Base-by-base conservation (phyloP, 2,113 vertebrate species). In the Cettia cetti region DNA sequence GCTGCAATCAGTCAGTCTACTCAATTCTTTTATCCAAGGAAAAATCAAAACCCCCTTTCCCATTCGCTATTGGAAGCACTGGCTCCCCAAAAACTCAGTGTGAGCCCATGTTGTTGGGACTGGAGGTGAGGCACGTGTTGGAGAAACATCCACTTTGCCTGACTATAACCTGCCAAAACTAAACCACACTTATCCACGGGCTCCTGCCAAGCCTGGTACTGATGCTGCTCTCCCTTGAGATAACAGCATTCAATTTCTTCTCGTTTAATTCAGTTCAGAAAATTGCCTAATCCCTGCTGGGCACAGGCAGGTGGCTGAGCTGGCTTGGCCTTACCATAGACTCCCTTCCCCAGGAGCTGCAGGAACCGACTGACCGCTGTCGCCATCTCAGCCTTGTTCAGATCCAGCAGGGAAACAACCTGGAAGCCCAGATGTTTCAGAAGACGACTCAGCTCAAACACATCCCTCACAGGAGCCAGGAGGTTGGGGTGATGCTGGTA, bases 321-420 rank as follows among this genome's bases (percentile, higher is more conserved):
- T 40, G 40, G 16, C 66, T 85, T 44, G 56, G 78, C 40, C 98
- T 98, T 93, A 99, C 99, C 98, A 20, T 99, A 99, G 40, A 98
- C 98, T 23, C 99, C 99, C 92, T 86, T 98, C 87, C 98, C 93
- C 40, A 99, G 97, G 37, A 99, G 98, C 95, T 99, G 98, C 82
- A 98, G 96, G 92, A 99, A 99, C 76, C 57, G 97, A 30, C 97
- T 94, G 40, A 98, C 98, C 0, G 98, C 98, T 23, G 97, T 75
- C 3, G 87, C 91, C 98, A 99, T 99, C 96, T 99, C 98, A 37
- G 96, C 96, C 76, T 96, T 98, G 68, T 97, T 98, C 93, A 99
- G 97, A 89, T 99, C 99, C 89, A 99, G 97, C 89, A 99, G 97
- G 42, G 99, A 99, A 39, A 99, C 98, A 17, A 99, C 98, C 83